Base-by-base conservation (phyloP, 2,888 invertebrate genomes). In the Micropterix aruncella region DNA sequence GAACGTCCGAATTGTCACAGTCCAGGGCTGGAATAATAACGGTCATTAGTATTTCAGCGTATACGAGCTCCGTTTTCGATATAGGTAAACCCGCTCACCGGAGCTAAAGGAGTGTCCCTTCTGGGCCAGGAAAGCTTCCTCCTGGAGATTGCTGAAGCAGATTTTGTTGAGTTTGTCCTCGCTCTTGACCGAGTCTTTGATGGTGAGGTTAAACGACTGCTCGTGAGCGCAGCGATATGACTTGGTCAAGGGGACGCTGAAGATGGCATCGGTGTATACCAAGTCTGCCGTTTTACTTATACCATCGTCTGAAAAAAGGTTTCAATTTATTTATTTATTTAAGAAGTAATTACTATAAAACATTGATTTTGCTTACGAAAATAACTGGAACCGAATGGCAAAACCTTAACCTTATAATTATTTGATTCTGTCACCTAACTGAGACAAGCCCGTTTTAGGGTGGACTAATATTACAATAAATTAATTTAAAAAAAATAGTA, bases 201-300 rank as follows among this genome's bases (percentile, higher is more conserved):
- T 56, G 4, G 70, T 73, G 55, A 83, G 61, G 56, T 75, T 73
- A 27, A 84, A 59, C 12, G 56, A 60, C 50, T 81, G 77, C 42
- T 71, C 57, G 42, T 75, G 70, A 19, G 68, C 60, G 64, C 88
- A 89, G 53, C 80, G 79, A 65, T 87, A 89, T 1, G 89, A 89
- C 53, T 79, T 77, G 38, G 69, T 65, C 36, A 77, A 53, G 1
- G 79, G 77, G 0, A 27, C 27, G 5, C 7, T 7, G 27, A 27
- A 27, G 27, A 27, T 27, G 7, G 5, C 27, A 5, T 7, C 12
- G 27, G 5, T 27, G 5, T 5, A 27, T 12, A 7, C 27, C 27
- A 27, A 27, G 27, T 27, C 7, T 7, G 12, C 12, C 12, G 27
- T 27, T 27, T 27, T 12, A 27, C 12, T 27, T n/a, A n/a, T n/a